Evolutionary conservation across 2,888 invertebrate species (phyloP), one percentile per base, ranked within the genome.

Genomic region (Imbricaverruca yamaguchii): DNA sequence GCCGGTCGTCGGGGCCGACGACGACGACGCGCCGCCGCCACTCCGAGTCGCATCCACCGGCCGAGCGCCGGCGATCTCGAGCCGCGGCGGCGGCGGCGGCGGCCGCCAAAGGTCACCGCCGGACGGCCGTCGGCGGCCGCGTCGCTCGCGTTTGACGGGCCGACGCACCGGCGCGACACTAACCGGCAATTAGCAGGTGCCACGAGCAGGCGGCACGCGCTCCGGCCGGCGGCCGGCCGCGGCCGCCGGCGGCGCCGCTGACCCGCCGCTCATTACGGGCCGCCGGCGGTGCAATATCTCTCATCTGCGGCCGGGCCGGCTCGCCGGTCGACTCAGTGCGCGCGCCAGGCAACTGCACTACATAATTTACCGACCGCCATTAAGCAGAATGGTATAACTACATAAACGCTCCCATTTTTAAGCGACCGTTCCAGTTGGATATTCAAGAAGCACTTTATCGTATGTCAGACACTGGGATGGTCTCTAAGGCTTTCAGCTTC

Each of bases 401-500:
- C 74, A 74, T 74, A 53, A 74, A 53, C 74, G 74, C 74, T 74
- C 23, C 74, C 74, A 74, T 74, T 74, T 74, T 74, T 74, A 74
- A 74, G 74, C 74, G 74, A 53, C 74, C 25, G 25, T 74, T 74
- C 74, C 53, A 53, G 74, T 53, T 7, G 74, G 74, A 74, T 74
- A 74, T 74, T 74, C 74, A 12, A 74, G 74, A 74, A 74, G 53
- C 74, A 53, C 74, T 74, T 53, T 53, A 74, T 74, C 74, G 74
- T 74, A 74, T 74, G 74, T 25, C 25, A 74, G 74, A 74, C 74
- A 74, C 74, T 53, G 74, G 53, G 74, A 74, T 74, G 74, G 74
- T 74, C 74, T 74, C 74, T 74, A 25, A 74, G 74, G 74, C 74
- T 74, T 74, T 74, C 74, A 74, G 74, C 53, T 74, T 67, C n/a